Percentiles rank a stretch among this genome's conserved stretches.
phyloP scores from a whole-genome alignment of 1,140 invertebrate species.

The Pissodes strobi region DNA sequence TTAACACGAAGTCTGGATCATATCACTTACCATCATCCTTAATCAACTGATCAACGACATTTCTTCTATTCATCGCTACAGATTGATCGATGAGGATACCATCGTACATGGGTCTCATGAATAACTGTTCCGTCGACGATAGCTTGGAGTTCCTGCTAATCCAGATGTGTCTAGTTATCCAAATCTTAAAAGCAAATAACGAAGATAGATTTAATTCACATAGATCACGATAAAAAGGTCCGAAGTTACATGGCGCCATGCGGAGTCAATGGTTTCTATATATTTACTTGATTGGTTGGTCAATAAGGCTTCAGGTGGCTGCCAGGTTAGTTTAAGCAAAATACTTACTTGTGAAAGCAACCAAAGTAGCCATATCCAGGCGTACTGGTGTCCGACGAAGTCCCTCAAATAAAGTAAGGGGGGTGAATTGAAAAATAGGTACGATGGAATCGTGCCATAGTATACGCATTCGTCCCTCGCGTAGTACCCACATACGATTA shows the following conservation, averaged over 20 bases:
- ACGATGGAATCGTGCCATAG: slow-evolving; percentile 64
- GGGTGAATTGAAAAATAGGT: slow-evolving; percentile 70
- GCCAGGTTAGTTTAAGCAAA: too few relatives aligned
- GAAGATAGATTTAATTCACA: background rate
- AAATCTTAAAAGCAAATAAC: slow-evolving; percentile 59
- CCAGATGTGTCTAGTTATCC: slow-evolving; percentile 85
- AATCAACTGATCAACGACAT: slow-evolving; percentile 39
- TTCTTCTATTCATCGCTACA: slow-evolving; percentile 78
- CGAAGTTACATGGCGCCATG: too few relatives aligned
- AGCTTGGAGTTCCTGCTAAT: slow-evolving; percentile 76
- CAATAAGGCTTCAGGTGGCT: too few relatives aligned
- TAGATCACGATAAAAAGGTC: too few relatives aligned
- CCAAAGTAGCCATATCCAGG: slow-evolving; percentile 73
- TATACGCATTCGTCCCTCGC: slow-evolving; percentile 67
- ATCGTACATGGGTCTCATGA: slow-evolving; percentile 82
- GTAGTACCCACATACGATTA: slow-evolving; percentile 65
- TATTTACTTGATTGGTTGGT: too few relatives aligned
- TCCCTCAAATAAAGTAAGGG: slow-evolving; percentile 61
- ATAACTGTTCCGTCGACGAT: slow-evolving; percentile 79
- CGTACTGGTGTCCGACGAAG: slow-evolving; percentile 64
- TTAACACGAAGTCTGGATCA: too few relatives aligned
- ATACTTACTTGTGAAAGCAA: slow-evolving; percentile 66
- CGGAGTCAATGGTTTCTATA: too few relatives aligned
- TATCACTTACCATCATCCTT: slow-evolving; percentile 27
- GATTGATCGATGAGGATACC: slow-evolving; percentile 84